Evolutionary conservation across 2,888 invertebrate genomes (phyloP).

Genomic region (Amiota mariae): DNA sequence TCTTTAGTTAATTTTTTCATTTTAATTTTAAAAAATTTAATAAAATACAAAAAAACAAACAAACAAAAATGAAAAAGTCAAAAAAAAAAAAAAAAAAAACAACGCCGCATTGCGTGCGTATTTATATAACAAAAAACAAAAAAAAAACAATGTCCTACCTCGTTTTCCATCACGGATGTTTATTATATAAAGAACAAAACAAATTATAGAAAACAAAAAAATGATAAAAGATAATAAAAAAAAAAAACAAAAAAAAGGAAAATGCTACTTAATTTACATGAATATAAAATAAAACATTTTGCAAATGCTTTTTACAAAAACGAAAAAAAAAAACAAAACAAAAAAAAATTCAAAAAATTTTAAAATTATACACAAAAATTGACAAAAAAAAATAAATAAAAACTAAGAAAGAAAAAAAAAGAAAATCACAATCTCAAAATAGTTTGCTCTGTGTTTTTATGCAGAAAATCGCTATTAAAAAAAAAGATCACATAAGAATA

Average conservation of each 20-base stretch:
- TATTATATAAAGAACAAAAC: slow-evolving; percentile 44
- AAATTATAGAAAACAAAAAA: slow-evolving; percentile 38
- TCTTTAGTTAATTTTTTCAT: too few species aligned
- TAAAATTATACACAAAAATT: background rate
- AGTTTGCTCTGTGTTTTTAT: too few species aligned
- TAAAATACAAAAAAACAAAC: too few species aligned
- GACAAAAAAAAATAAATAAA: slow-evolving; percentile 8
- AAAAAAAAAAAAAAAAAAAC: slow-evolving; percentile 16
- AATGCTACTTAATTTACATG: slow-evolving; percentile 47
- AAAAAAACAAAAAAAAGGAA: slow-evolving; percentile 46
- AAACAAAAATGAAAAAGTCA: slow-evolving; percentile 17
- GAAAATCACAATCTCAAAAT: too few species aligned
- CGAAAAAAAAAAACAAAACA: slow-evolving; percentile 43
- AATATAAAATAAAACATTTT: slow-evolving; percentile 24
- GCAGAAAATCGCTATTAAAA: background rate
- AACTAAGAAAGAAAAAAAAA: too few species aligned
- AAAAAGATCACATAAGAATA: slow-evolving; percentile 25
- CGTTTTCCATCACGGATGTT: slow-evolving; percentile 70
- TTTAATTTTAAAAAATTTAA: too few species aligned
- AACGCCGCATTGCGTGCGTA: slow-evolving; percentile 21
- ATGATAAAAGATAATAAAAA: slow-evolving; percentile 35
- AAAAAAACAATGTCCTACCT: slow-evolving; percentile 70
- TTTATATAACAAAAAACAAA: slow-evolving; percentile 29
- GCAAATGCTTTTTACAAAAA: slow-evolving; percentile 29
- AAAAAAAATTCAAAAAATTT: slow-evolving; percentile 34